These are phyloP conservation scores for Mesorhabditis belari DNA, from an alignment of 2,888 invertebrate species.

Conservation along the genomic window DNA sequence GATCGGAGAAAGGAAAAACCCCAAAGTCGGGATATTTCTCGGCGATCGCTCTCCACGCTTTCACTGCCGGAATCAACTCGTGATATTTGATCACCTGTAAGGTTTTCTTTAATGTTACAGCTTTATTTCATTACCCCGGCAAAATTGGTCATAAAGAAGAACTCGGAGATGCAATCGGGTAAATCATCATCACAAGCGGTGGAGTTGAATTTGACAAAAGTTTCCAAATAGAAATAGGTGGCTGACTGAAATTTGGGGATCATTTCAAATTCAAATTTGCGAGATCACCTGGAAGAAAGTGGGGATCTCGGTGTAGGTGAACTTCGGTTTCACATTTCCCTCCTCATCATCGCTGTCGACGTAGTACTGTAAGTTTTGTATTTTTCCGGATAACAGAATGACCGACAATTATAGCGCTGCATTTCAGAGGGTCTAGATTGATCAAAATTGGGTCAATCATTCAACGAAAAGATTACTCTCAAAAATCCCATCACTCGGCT, in stretches of 20 bases:
- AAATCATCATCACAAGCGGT: slow-evolving; percentile 30
- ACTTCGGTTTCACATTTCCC: slow-evolving; percentile 17
- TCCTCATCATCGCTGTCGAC: slow-evolving; percentile 17
- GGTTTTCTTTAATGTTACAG: neutral
- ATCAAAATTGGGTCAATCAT: no score
- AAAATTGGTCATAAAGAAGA: slow-evolving; percentile 49
- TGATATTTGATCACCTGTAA: slow-evolving; percentile 39
- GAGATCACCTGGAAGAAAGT: slow-evolving; percentile 34
- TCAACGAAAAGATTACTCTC: no score
- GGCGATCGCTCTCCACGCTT: slow-evolving; percentile 40
- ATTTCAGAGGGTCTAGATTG: no score
- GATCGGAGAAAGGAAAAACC: slow-evolving; percentile 41
- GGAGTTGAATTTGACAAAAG: slow-evolving; percentile 48
- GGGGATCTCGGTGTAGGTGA: slow-evolving; percentile 45
- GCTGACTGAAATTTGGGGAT: slow-evolving; percentile 19
- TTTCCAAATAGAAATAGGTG: slow-evolving; percentile 41
- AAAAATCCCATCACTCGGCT: no score
- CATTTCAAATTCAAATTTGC: neutral
- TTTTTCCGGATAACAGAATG: no score
- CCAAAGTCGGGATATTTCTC: slow-evolving; percentile 31
- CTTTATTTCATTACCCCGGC: slow-evolving; percentile 25
- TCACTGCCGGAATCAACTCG: slow-evolving; percentile 42
- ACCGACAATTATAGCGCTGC: no score
- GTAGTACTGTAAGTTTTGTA: slow-evolving; percentile 38
- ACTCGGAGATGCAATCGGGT: slow-evolving; percentile 35